A percentile compares a stretch with the other conserved stretches of the same genome.
Evolutionary conservation across 2,888 invertebrate species (phyloP).

Genomic region (Hirtodrosophila trivittata): DNA sequence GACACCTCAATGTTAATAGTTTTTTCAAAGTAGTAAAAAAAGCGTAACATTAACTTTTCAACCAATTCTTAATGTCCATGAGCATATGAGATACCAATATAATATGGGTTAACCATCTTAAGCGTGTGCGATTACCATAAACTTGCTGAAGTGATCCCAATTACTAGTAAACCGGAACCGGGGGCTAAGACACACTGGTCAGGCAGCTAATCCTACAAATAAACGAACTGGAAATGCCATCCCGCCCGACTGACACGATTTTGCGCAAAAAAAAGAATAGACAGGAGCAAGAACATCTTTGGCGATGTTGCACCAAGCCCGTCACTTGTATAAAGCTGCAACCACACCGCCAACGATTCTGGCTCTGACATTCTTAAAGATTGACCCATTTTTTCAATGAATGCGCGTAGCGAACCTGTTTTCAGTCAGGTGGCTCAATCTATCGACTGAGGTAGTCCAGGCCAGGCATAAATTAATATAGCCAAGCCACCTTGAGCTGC

Average conservation of each 20-base stretch:
- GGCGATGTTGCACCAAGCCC: conserved; percentile 27
- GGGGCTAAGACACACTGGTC: conserved; percentile 18
- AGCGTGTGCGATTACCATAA: conserved; percentile 6
- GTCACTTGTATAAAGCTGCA: conserved; percentile 42
- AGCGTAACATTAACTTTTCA: no score
- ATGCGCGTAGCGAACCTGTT: conserved; percentile 63
- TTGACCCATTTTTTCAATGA: conserved; percentile 64
- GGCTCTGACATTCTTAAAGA: conserved; percentile 56
- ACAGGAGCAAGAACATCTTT: conserved; percentile 27
- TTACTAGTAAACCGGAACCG: conserved; percentile 21
- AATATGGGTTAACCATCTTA: conserved; percentile 4
- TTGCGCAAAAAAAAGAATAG: not conserved
- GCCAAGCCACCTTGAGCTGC: conserved; percentile 43
- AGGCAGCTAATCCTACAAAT: conserved; percentile 32
- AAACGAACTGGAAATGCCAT: conserved; percentile 18
- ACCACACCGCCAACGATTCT: conserved; percentile 40
- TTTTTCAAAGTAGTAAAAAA: no score
- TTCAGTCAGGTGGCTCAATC: conserved; percentile 43
- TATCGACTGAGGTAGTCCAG: conserved; percentile 48
- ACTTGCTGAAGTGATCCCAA: conserved; percentile 28
- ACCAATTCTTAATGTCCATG: not conserved
- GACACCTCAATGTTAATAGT: no score
- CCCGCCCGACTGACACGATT: conserved; percentile 46
- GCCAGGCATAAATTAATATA: conserved; percentile 68
- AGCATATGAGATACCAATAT: not conserved